Percentiles rank a stretch among this genome's conserved stretches.
Conservation (phyloP, 2,797 vertebrate species). For the Microchirus variegatus region DNA sequence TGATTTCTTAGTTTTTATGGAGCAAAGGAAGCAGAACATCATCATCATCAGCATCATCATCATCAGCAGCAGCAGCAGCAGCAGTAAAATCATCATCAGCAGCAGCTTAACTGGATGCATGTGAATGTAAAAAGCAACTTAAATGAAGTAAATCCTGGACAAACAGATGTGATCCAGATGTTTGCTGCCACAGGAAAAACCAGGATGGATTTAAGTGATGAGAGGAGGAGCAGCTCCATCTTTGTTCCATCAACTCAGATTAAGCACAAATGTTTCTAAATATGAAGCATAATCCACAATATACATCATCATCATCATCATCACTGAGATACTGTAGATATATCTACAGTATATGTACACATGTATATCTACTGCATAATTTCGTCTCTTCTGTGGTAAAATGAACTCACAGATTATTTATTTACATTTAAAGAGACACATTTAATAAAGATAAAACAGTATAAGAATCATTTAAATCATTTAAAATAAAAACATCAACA, state of each 20-base stretch:
- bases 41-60: too few relatives aligned
- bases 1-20: too few relatives aligned
- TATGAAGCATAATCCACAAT: constrained; percentile 14
- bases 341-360: too few relatives aligned
- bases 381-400: too few relatives aligned
- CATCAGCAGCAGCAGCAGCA: constrained; percentile 50
- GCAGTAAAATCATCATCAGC: constrained; percentile 33
- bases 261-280: constrained; percentile 44
- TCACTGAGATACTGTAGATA: background rate
- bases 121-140: constrained; percentile 74
- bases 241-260: constrained; percentile 69
- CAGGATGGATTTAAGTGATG: constrained; percentile 72
- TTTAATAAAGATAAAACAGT: too few relatives aligned
- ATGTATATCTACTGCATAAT: too few relatives aligned
- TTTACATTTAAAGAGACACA: too few relatives aligned
- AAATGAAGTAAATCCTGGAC: constrained; percentile 79
- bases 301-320: background rate
- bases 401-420: too few relatives aligned
- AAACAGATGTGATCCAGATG: constrained; percentile 84
- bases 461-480: too few relatives aligned
- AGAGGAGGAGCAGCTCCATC: constrained; percentile 54
- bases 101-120: constrained; percentile 70
- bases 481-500: constrained; percentile 31
- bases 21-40: too few relatives aligned
- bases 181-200: constrained; percentile 68